Evolutionary conservation across 37 sponge, comb jelly and placozoan species (phyloP).

Genomic region (Bolinopsis microptera): DNA sequence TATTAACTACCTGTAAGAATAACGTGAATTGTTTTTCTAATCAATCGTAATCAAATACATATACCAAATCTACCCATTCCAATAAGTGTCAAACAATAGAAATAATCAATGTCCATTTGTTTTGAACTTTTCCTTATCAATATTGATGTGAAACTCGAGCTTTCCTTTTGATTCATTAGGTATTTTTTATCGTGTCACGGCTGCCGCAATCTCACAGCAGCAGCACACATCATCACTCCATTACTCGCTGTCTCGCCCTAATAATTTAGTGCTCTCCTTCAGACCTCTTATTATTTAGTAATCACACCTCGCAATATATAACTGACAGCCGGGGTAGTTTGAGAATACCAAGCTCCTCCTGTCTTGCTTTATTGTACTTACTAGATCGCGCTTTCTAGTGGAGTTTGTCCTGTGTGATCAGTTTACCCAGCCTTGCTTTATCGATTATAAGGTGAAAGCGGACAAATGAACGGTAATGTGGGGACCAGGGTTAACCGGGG

Average conservation of each 20-base stretch:
- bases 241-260: background rate
- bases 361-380: too few relatives aligned
- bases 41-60: background rate
- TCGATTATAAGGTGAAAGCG: background rate
- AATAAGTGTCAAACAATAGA: background rate
- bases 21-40: background rate
- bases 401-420: too few relatives aligned
- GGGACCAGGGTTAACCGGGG: background rate
- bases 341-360: too few relatives aligned
- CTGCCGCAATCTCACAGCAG: too few relatives aligned
- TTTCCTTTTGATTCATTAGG: background rate
- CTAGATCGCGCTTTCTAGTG: too few relatives aligned
- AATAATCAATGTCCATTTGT: background rate
- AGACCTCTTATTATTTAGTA: too few relatives aligned
- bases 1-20: too few relatives aligned
- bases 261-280: background rate
- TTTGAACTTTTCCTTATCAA: background rate
- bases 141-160: background rate
- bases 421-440: too few relatives aligned
- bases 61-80: background rate
- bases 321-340: too few relatives aligned
- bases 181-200: background rate
- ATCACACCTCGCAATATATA: too few relatives aligned
- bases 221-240: background rate
- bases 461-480: background rate